Conservation (phyloP, 2,797 vertebrate species). For the Syndactyla subalaris region DNA sequence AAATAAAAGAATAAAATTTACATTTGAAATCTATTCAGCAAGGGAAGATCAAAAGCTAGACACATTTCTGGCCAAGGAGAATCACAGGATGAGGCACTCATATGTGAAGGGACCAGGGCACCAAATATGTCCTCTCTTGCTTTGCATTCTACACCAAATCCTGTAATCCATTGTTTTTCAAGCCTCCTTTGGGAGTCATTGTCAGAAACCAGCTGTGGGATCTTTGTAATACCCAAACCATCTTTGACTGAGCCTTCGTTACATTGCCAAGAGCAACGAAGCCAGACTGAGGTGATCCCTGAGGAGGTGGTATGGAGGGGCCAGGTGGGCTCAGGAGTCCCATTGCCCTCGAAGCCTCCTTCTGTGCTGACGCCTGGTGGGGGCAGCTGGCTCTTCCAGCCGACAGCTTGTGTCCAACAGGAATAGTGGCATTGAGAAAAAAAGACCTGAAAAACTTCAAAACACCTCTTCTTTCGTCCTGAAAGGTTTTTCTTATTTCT, state of each 20-base stretch:
- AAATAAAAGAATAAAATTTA: background rate
- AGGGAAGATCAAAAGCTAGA: background rate
- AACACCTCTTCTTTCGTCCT: background rate
- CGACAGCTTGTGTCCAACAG: background rate
- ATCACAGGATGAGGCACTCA: background rate
- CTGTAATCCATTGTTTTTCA: accelerated
- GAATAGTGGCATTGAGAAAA: accelerated
- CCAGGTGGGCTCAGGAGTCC: accelerated
- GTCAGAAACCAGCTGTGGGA: accelerated
- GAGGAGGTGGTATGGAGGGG: background rate
- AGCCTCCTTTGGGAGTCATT: background rate
- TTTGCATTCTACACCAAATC: background rate
- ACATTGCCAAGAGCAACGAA: background rate
- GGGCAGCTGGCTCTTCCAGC: background rate
- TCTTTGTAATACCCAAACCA: background rate
- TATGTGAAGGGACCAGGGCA: background rate
- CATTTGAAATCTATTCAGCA: background rate
- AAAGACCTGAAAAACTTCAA: background rate
- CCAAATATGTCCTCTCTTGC: background rate
- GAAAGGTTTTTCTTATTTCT: background rate
- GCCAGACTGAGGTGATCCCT: accelerated
- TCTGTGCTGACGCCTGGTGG: background rate
- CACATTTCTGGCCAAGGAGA: background rate
- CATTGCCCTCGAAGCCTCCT: accelerated
- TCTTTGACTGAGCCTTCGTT: background rate